Evolutionary conservation across 2,888 invertebrate genomes (phyloP).

Genomic region (Ormyrus rosae): DNA sequence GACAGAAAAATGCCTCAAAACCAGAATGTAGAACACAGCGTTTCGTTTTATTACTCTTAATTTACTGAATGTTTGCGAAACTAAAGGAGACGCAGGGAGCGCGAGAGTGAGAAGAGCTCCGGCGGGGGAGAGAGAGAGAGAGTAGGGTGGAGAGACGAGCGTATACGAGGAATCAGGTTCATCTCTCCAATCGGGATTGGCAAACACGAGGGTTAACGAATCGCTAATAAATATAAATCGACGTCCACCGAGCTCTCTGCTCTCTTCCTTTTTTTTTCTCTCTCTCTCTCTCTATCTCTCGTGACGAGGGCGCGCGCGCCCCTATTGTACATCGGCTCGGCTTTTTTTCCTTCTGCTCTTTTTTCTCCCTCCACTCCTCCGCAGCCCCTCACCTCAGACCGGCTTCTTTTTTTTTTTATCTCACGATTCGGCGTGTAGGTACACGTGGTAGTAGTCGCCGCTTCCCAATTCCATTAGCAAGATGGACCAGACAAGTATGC

Average conservation of each 20-base stretch:
- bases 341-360: too few species aligned
- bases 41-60: too few species aligned
- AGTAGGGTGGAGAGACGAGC: neutral
- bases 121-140: neutral
- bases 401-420: slow-evolving; percentile 25
- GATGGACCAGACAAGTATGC: slow-evolving; percentile 55
- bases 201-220: slow-evolving; percentile 56
- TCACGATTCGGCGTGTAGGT: slow-evolving; percentile 32
- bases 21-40: too few species aligned
- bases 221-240: slow-evolving; percentile 60
- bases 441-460: neutral
- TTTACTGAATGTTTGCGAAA: too few species aligned
- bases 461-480: slow-evolving; percentile 58
- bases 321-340: too few species aligned
- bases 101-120: too few species aligned
- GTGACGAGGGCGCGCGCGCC: too few species aligned
- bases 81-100: too few species aligned
- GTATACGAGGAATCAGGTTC: slow-evolving; percentile 10
- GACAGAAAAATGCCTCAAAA: too few species aligned
- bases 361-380: neutral
- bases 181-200: slow-evolving; percentile 44
- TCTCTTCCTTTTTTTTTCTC: neutral
- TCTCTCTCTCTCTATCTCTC: too few species aligned
- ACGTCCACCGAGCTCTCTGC: slow-evolving; percentile 27
- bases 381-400: slow-evolving; percentile 12